Evolutionary conservation across 2,113 vertebrate genomes (phyloP).

Genomic region (Sebastes schlegelii): DNA sequence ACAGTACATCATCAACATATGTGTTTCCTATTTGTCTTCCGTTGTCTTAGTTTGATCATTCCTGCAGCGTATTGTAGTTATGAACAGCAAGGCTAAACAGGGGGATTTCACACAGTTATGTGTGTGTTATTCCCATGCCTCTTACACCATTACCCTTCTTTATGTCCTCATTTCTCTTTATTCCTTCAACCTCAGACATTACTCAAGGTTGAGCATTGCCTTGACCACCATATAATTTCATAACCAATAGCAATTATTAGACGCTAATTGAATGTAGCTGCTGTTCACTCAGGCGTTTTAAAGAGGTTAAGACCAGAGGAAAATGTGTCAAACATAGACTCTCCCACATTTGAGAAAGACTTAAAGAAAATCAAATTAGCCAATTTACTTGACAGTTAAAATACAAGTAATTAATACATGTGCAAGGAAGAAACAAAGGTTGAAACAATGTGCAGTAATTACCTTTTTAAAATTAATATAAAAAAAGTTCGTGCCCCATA

Average conservation of each 20-base stretch:
- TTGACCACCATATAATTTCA: neutral
- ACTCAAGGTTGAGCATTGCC: neutral
- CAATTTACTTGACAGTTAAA: neutral
- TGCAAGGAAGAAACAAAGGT: neutral
- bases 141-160: neutral
- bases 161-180: neutral
- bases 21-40: neutral
- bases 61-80: neutral
- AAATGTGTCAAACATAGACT: neutral
- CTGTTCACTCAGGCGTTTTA: slow-evolving; percentile 2
- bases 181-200: neutral
- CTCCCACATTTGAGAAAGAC: neutral
- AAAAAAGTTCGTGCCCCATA: neutral
- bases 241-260: slow-evolving; percentile 32
- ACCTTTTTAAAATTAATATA: neutral
- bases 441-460: neutral
- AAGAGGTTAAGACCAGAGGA: neutral
- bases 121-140: slow-evolving; percentile 5
- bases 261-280: neutral
- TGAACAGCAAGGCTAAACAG: neutral
- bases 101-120: neutral
- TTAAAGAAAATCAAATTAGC: neutral
- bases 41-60: neutral
- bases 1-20: neutral
- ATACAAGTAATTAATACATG: neutral